Percentiles rank a stretch among this genome's conserved stretches.
These are phyloP conservation scores for Drosophila repleta DNA, from an alignment of 1,140 invertebrate species.

Conservation along the genomic window DNA sequence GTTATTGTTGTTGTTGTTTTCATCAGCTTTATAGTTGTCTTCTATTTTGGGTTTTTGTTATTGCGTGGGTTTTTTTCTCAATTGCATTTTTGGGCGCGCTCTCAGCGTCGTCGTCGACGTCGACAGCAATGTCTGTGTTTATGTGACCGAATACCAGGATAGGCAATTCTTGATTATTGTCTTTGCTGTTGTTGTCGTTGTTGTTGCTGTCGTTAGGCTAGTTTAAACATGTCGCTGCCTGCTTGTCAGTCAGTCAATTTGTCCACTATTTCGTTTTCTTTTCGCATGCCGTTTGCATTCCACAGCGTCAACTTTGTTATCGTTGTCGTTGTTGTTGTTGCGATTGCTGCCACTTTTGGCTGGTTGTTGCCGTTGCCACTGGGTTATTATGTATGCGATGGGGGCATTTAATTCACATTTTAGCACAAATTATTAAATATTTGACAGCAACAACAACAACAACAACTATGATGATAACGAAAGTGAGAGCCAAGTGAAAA, in stretches of 20 bases:
- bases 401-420: conserved; percentile 69
- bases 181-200: conserved; percentile 15
- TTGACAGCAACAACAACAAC: conserved; percentile 42
- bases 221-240: conserved; percentile 51
- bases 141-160: conserved; percentile 62
- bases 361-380: conserved; percentile 8
- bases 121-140: conserved; percentile 13
- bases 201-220: conserved; percentile 31
- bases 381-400: conserved; percentile 61
- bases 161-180: conserved; percentile 51
- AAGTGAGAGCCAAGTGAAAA: conserved; percentile 69
- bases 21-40: conserved; percentile 55
- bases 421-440: conserved; percentile 80
- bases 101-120: conserved; percentile 18
- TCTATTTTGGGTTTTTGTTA: conserved; percentile 76
- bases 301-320: conserved; percentile 54
- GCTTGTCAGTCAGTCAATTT: conserved; percentile 35
- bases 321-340: conserved; percentile 21
- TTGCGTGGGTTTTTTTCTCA: conserved; percentile 78
- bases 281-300: conserved; percentile 69
- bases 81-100: conserved; percentile 76
- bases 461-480: conserved; percentile 50
- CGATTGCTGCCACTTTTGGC: conserved; percentile 8
- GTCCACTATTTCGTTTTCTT: conserved; percentile 66
- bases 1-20: conserved; percentile 63